Evolutionary conservation across 2,113 vertebrate species (phyloP), one percentile per base, ranked within the genome.

Genomic region (Mesembrinibis cayennensis): DNA sequence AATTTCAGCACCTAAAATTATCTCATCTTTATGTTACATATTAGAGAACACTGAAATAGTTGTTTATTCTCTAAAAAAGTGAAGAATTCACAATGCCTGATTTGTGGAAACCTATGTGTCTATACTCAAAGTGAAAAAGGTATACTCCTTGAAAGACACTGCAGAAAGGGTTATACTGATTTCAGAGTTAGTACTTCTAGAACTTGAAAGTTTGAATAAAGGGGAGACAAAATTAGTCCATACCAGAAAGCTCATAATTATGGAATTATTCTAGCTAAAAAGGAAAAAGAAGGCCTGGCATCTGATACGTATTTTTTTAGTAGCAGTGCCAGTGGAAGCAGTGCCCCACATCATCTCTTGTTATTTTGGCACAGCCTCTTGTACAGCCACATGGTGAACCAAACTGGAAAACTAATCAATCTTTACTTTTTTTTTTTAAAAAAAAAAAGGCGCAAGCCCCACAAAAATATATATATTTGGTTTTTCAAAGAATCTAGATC

Each of bases 241-340:
- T 65, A 83, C 10, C 81, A 70, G 47, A 97, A 82, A 93, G 27
- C 25, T 93, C 55, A 7, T 59, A 91, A 97, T 82, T 89, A 95
- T 12, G 47, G 63, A 95, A 96, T 94, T 87, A 94, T 45, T 93
- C 29, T 82, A 93, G 32, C 26, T 82, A 34, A 90, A 40, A 91
- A 27, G 59, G 45, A 4, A 95, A 62, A 94, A 96, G 73, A 34
- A 76, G 58, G 50, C 32, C 66, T 79, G 49, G 50, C 45, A 94
- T 78, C 50, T 50, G 92, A 71, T 32, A 79, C 0, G 1, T 59
- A 32, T 6, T 71, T 90, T 91, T 90, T 78, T 18, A 81, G 69
- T 21, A 85, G 56, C 61, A 85, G 52, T 36, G 58, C n/a, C 44
- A 76, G 38, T 59, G 56, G 77, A 87, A 87, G 50, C 34, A 42